Base-by-base conservation (phyloP, 2,113 vertebrate genomes). In the Sardina pilchardus region DNA sequence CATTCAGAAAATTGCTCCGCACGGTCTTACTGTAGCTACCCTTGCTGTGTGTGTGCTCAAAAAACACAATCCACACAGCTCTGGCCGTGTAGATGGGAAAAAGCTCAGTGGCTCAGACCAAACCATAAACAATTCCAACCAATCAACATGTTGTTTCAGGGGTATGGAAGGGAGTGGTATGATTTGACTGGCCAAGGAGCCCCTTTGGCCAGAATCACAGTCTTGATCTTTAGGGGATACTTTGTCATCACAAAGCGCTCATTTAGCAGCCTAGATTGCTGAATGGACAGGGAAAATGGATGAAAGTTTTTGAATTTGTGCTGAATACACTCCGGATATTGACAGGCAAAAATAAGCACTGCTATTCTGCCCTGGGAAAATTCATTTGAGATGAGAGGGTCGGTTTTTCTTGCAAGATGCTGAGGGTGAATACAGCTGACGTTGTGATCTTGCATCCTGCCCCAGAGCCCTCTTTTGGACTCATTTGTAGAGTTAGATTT, bases 331-430 rank as follows among this genome's bases (percentile, higher is more conserved):
- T 36, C 8, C 10, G 67, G 30, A 36, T 36, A 75, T 75, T 75
- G 12, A 75, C 30, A 75, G 67, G 67, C 67, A 75, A 75, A 71
- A 75, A 36, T 75, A 34, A 75, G 67, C 30, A 34, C 67, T 75
- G 67, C 10, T 34, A 75, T 34, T 75, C 8, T 36, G 67, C 67
- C 67, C 67, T 36, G 4, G 16, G 67, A 75, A 75, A 12, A 34
- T 75, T 36, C 12, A 36, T 16, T 75, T 75, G 67, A 75, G 67
- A 75, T 75, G 67, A 36, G 30, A 16, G 67, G 30, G 30, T 36
- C 10, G 67, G 67, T 34, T 75, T 75, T 36, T 34, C 67, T 36
- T 36, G 26, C 67, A 34, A 75, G 67, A 75, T 75, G 67, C 67
- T 16, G 4, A 75, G 4, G 67, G 67, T 75, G 67, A 75, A 75